These are phyloP conservation scores for Musca domestica DNA, from an alignment of 1,140 invertebrate species.

Conservation along the genomic window DNA sequence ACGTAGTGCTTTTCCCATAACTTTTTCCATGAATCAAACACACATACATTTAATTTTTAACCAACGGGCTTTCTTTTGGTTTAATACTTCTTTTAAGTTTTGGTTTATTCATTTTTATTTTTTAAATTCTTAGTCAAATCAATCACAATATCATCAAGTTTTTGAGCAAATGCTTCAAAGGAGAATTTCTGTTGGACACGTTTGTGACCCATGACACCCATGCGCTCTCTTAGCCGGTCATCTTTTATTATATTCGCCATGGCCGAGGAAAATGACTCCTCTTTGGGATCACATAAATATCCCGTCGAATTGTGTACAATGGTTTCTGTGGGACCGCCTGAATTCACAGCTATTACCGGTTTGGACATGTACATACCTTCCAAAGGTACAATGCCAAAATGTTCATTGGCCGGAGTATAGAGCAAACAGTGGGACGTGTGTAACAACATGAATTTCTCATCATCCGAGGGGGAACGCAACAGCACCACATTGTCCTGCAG, in stretches of 20 bases:
- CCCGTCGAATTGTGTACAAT: constrained; percentile 86
- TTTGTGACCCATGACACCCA: constrained; percentile 70
- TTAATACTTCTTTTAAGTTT: neutral
- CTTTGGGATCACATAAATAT: constrained; percentile 72
- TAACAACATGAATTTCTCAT: constrained; percentile 79
- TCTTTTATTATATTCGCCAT: constrained; percentile 70
- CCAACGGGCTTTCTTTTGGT: too few relatives aligned
- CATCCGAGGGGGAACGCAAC: constrained; percentile 81
- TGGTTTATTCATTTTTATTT: neutral
- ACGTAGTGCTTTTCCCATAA: too few relatives aligned
- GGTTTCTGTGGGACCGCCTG: constrained; percentile 94
- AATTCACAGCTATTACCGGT: constrained; percentile 93
- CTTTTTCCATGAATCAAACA: too few relatives aligned
- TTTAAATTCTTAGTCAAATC: neutral
- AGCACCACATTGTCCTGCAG: constrained; percentile 79
- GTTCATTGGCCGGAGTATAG: constrained; percentile 96
- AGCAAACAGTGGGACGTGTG: constrained; percentile 73
- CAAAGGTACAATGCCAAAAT: constrained; percentile 99
- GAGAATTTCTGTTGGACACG: constrained; percentile 77
- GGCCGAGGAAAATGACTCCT: constrained; percentile 72
- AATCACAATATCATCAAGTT: constrained; percentile 64
- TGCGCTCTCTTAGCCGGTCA: constrained; percentile 59
- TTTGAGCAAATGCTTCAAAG: constrained; percentile 71
- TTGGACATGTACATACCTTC: constrained; percentile 95
- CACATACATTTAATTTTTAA: too few relatives aligned